These are phyloP conservation scores for Metacarcinus magister DNA, from an alignment of 2,888 invertebrate species.

Conservation along the genomic window DNA sequence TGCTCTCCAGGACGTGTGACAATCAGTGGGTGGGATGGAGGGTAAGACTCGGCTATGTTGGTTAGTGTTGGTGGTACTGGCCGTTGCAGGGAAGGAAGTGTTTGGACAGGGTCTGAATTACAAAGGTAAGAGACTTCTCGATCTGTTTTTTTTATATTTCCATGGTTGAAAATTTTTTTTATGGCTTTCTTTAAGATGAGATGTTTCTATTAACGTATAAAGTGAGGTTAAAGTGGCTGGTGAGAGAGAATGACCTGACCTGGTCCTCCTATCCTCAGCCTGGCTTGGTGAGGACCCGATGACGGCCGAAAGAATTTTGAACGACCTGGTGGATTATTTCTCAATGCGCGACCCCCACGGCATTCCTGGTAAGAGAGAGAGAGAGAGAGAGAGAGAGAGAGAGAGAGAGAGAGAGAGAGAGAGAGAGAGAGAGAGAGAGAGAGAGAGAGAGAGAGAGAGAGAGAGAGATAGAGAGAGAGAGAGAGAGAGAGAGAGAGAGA, in stretches of 20 bases:
- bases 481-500: too few species aligned
- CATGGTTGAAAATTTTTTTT: not conserved
- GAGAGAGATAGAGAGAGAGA: too few species aligned
- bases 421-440: conserved; percentile 26
- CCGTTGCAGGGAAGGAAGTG: not conserved
- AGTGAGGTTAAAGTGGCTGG: not conserved
- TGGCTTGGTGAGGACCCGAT: conserved; percentile 76
- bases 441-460: not conserved
- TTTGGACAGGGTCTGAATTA: not conserved
- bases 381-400: not conserved
- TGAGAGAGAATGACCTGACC: not conserved
- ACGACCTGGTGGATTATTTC: conserved; percentile 80
- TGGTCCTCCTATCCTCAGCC: not conserved
- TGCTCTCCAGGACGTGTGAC: not conserved
- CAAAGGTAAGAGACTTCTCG: not conserved
- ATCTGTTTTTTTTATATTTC: not conserved
- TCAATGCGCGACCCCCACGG: conserved; percentile 79
- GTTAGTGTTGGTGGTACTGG: not conserved
- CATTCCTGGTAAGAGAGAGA: conserved; percentile 75
- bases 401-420: not conserved
- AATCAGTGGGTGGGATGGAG: not conserved
- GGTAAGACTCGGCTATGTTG: not conserved
- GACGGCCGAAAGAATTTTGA: conserved; percentile 73
- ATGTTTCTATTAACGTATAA: not conserved
- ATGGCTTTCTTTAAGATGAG: too few species aligned